Evolutionary conservation across 2,797 vertebrate genomes (phyloP).

Genomic region (Alca torda): DNA sequence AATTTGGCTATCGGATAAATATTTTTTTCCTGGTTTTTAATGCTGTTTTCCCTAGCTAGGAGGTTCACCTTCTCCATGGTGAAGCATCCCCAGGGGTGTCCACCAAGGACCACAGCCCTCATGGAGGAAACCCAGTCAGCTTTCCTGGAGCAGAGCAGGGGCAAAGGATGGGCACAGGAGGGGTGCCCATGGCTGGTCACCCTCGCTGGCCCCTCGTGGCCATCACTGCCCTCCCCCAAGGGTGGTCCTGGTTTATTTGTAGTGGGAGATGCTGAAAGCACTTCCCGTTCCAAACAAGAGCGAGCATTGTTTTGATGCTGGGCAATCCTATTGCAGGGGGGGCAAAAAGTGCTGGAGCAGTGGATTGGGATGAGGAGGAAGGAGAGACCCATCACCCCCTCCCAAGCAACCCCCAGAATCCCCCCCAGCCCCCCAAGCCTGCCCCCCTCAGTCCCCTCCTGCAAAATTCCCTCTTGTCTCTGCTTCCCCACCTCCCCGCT

Average conservation of each 20-base stretch:
- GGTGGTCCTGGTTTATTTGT: neutral
- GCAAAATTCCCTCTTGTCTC: neutral
- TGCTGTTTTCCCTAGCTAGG: neutral
- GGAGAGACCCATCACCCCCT: rapidly evolving
- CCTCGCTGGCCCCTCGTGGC: neutral
- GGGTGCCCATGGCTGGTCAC: rapidly evolving
- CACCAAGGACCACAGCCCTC: neutral
- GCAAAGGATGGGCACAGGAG: neutral
- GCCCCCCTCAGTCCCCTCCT: neutral
- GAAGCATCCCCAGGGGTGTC: neutral
- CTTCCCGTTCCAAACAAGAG: neutral
- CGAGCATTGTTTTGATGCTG: neutral
- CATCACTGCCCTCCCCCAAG: neutral
- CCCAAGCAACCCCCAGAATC: neutral
- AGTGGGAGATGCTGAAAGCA: neutral
- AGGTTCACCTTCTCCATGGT: neutral
- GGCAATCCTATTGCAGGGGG: neutral
- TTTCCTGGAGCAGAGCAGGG: neutral
- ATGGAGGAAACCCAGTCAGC: neutral
- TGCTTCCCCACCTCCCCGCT: neutral
- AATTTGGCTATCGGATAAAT: neutral
- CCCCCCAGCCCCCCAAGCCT: neutral
- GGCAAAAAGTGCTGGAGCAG: neutral
- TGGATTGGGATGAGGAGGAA: neutral
- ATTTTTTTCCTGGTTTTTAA: neutral